Conservation (phyloP, 2,113 vertebrate species). For the Sialia sialis region DNA sequence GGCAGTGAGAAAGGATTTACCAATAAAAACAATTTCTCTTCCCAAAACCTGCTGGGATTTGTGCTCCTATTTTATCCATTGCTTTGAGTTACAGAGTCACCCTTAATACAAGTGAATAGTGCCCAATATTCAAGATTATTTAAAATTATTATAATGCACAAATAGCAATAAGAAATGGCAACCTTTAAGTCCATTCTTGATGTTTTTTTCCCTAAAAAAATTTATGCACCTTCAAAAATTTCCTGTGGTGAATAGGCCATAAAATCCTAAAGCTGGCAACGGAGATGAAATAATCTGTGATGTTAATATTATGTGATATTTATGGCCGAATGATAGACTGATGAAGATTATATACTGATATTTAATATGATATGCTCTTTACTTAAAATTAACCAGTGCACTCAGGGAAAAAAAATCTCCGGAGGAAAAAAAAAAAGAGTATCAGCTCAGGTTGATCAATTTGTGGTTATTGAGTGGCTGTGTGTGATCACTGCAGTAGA, state of each 20-base stretch:
- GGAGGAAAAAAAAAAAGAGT: background rate
- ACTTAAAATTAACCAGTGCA: constrained; percentile 29
- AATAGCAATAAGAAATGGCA: background rate
- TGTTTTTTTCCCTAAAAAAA: background rate
- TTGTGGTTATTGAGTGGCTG: constrained; percentile 3
- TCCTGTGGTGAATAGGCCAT: background rate
- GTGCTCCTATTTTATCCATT: rapidly evolving
- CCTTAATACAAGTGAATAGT: background rate
- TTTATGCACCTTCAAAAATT: background rate
- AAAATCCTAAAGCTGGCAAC: constrained; percentile 46
- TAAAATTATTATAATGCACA: background rate
- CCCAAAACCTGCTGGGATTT: background rate
- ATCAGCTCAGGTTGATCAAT: background rate
- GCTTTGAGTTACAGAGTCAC: background rate
- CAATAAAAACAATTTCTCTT: background rate
- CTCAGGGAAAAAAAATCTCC: background rate
- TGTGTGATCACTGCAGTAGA: too few species aligned
- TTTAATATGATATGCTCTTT: background rate
- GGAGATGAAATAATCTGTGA: background rate
- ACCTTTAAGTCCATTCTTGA: background rate
- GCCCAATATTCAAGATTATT: background rate
- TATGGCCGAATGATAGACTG: background rate
- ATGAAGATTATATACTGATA: background rate
- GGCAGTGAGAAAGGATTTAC: background rate
- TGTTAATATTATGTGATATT: background rate